Percentiles rank a stretch among this genome's conserved stretches.
phyloP scores from a whole-genome alignment of 2,888 invertebrate species.

The Chymomyza procnemis region DNA sequence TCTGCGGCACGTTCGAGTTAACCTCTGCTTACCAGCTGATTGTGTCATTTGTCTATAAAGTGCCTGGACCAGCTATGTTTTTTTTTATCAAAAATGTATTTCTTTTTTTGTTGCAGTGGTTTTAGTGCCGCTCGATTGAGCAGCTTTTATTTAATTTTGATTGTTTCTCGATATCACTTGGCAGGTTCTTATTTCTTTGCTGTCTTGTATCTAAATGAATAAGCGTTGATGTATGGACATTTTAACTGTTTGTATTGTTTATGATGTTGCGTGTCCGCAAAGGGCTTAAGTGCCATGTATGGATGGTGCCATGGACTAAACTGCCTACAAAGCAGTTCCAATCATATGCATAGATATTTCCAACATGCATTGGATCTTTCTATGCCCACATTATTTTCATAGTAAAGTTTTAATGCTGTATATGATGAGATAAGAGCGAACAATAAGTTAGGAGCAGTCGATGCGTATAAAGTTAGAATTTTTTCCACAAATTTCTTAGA shows the following conservation, averaged over 20 bases:
- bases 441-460: background rate
- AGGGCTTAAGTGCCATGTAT: conserved; percentile 60
- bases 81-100: conserved; percentile 10
- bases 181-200: conserved; percentile 4
- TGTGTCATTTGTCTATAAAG: conserved; percentile 52
- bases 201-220: conserved; percentile 7
- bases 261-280: conserved; percentile 18
- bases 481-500: too few species aligned
- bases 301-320: background rate
- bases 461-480: background rate
- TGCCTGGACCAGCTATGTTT: conserved; percentile 10
- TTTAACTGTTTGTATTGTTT: conserved; percentile 15
- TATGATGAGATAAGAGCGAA: background rate
- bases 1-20: conserved; percentile 18
- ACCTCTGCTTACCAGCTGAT: conserved; percentile 32
- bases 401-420: background rate
- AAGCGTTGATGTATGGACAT: conserved; percentile 48
- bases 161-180: conserved; percentile 48
- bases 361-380: background rate
- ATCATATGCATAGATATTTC: background rate
- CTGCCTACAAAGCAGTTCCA: conserved; percentile 1
- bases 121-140: background rate
- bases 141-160: conserved; percentile 47
- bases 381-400: background rate
- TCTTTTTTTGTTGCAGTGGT: conserved; percentile 13